Conservation (phyloP, 2,888 invertebrate species). For the Sthenelais limicola region DNA sequence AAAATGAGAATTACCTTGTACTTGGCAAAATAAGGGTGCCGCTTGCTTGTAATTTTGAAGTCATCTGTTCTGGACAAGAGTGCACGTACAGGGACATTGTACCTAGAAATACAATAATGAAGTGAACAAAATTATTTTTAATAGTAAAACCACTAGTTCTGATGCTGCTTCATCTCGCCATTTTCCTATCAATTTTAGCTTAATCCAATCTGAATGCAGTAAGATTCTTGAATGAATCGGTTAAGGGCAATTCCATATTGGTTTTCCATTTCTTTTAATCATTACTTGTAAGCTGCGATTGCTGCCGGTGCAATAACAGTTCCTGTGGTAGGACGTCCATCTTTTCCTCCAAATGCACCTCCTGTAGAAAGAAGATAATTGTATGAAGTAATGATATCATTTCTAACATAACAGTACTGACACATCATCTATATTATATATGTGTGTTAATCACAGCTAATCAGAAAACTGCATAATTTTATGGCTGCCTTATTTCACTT, state of each 20-base stretch:
- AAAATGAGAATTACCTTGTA: slow-evolving; percentile 80
- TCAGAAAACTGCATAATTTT: no score
- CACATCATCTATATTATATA: no score
- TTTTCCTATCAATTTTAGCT: no score
- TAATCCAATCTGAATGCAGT: no score
- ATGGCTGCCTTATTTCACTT: no score
- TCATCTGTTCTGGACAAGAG: slow-evolving; percentile 95
- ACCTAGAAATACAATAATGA: slow-evolving; percentile 74
- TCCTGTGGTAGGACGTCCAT: slow-evolving; percentile 78
- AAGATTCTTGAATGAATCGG: no score
- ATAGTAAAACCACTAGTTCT: no score
- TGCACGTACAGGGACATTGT: slow-evolving; percentile 84
- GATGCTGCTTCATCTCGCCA: no score
- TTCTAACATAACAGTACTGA: slow-evolving; percentile 21
- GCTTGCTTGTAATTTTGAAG: slow-evolving; percentile 88
- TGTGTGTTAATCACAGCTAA: no score
- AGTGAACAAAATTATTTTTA: no score
- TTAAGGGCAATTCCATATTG: neutral
- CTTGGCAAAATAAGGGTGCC: slow-evolving; percentile 89
- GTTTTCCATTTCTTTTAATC: neutral
- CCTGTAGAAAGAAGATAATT: slow-evolving; percentile 71
- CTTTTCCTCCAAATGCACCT: slow-evolving; percentile 97
- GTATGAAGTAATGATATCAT: neutral
- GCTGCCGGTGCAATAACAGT: slow-evolving; percentile 83
- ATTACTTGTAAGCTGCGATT: slow-evolving; percentile 84